Evolutionary conservation across 2,888 invertebrate species (phyloP), one percentile per base, ranked within the genome.

Genomic region (Anarsia innoxiella): DNA sequence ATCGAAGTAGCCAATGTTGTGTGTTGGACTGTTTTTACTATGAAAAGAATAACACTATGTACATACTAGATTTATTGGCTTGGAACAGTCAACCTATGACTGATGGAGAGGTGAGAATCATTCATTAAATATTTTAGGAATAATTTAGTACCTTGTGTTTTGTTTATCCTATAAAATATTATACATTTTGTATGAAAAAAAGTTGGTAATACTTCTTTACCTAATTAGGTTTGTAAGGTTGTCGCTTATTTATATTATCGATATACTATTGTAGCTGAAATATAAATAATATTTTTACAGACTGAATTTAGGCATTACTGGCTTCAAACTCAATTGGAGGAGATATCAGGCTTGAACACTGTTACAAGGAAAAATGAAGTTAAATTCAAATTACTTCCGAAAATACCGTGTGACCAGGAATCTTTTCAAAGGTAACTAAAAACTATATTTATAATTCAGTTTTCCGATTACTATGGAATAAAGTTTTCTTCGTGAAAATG

Each of bases 241-340:
- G n/a, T n/a, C n/a, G n/a, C n/a, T n/a, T n/a, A n/a, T n/a, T n/a
- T n/a, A n/a, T n/a, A n/a, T n/a, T n/a, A n/a, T n/a, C n/a, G n/a
- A n/a, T n/a, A n/a, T n/a, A n/a, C n/a, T n/a, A n/a, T n/a, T n/a
- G n/a, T n/a, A n/a, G n/a, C n/a, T n/a, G n/a, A n/a, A n/a, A n/a
- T n/a, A n/a, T n/a, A n/a, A n/a, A n/a, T n/a, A n/a, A n/a, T n/a
- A n/a, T n/a, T 26, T 28, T 68, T 71, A 43, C 78, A 94, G 93
- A 88, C 93, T 5, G 91, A 93, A 52, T 95, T 95, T 62, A 87
- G 97, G 26, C 90, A 94, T 55, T 96, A 88, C 67, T 97, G 96
- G 94, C 56, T 96, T 36, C 82, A 88, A 40, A 87, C 90, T 0
- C 92, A 94, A 59, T 75, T 96, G 23, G 66, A 80, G 1, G 95